phyloP scores from a whole-genome alignment of 2,888 invertebrate species.

The Perizoma flavofasciatum region DNA sequence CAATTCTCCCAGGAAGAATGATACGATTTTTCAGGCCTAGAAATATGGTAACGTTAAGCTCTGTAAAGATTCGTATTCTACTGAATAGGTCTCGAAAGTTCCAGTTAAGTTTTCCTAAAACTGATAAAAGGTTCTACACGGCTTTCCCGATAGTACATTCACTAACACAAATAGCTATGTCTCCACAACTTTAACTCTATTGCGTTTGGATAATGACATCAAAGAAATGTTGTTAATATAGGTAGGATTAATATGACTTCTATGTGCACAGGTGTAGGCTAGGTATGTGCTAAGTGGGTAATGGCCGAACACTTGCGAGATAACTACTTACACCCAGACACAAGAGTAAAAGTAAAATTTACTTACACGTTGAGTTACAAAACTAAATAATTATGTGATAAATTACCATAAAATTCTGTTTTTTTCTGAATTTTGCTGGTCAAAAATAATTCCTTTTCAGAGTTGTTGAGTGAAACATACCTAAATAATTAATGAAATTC shows the following conservation, averaged over 20 bases:
- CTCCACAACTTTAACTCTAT: constrained; percentile 12
- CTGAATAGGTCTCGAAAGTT: no score
- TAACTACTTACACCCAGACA: constrained; percentile 31
- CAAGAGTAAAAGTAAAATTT: constrained; percentile 42
- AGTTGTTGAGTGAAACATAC: no score
- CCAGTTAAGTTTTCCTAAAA: neutral
- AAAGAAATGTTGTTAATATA: constrained; percentile 10
- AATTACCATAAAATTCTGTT: no score
- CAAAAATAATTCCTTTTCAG: no score
- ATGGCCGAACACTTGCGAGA: constrained; percentile 48
- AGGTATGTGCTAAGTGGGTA: constrained; percentile 56
- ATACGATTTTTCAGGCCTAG: no score
- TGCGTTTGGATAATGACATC: constrained; percentile 11
- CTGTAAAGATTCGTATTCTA: no score
- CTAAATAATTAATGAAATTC: no score
- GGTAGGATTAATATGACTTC: constrained; percentile 24
- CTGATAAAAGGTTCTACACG: neutral
- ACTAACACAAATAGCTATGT: constrained; percentile 12
- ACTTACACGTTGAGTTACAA: constrained; percentile 19
- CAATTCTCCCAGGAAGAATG: no score
- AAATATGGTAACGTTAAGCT: no score
- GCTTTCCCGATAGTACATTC: constrained; percentile 14
- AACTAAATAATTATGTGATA: neutral
- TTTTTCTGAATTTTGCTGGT: no score
- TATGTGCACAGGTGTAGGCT: constrained; percentile 57